phyloP scores from a whole-genome alignment of 2,888 invertebrate genomes.

The Parnassius glacialis region DNA sequence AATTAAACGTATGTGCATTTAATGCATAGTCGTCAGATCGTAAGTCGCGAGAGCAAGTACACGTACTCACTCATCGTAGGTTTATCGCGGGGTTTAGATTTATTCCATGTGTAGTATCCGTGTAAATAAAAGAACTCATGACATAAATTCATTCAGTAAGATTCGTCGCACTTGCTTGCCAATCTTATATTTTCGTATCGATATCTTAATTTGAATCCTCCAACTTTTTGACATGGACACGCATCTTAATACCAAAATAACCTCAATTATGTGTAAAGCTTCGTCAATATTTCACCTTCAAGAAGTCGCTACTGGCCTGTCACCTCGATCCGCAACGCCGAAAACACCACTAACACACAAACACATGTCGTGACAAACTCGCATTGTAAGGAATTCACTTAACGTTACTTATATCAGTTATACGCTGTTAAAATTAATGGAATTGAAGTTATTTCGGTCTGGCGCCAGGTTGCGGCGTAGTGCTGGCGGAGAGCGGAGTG shows the following conservation, averaged over 20 bases:
- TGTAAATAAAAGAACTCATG: too few species aligned
- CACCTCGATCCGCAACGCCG: neutral
- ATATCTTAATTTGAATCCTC: too few species aligned
- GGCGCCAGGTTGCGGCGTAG: slow-evolving; percentile 24
- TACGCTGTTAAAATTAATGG: slow-evolving; percentile 36
- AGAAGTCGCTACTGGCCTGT: neutral
- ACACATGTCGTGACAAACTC: slow-evolving; percentile 43
- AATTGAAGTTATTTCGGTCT: slow-evolving; percentile 12
- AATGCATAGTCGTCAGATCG: too few species aligned
- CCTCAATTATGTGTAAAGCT: neutral
- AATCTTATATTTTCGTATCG: too few species aligned
- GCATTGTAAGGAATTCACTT: slow-evolving; percentile 36
- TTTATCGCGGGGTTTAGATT: too few species aligned
- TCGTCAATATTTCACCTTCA: neutral
- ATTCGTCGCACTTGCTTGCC: too few species aligned
- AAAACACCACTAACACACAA: slow-evolving; percentile 20
- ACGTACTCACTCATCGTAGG: too few species aligned
- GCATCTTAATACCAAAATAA: neutral
- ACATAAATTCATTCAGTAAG: too few species aligned
- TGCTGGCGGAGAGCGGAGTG: slow-evolving; percentile 27
- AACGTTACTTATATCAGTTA: slow-evolving; percentile 46
- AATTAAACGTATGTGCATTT: too few species aligned
- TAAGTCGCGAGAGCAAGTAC: too few species aligned
- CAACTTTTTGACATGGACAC: neutral
- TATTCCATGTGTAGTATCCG: too few species aligned